Evolutionary conservation across 1,140 invertebrate genomes (phyloP).

Genomic region (Nephotettix cincticeps): DNA sequence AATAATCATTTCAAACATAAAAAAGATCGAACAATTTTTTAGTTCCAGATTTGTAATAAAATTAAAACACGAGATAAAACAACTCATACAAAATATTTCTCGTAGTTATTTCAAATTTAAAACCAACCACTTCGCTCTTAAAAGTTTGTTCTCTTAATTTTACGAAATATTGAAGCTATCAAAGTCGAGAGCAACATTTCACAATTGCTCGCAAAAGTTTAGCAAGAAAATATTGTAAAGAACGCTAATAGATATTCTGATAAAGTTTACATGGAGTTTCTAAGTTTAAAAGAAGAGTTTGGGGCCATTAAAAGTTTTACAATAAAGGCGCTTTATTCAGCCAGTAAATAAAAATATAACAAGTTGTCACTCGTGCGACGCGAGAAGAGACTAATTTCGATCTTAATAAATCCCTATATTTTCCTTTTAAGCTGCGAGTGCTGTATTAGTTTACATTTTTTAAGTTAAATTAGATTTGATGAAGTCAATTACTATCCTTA

Average conservation of each 20-base stretch:
- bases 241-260: conserved; percentile 23
- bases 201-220: conserved; percentile 4
- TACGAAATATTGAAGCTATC: conserved; percentile 7
- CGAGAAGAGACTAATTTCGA: no score
- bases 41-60: no score
- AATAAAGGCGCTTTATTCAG: conserved; percentile 9
- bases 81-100: background rate
- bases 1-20: no score
- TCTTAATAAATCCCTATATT: no score
- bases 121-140: background rate
- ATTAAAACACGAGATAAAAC: no score
- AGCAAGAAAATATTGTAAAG: conserved; percentile 14
- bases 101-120: background rate
- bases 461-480: no score
- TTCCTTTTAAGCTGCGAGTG: no score
- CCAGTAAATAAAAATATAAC: conserved; percentile 18
- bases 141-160: conserved; percentile 9
- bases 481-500: no score
- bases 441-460: no score
- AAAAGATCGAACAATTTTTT: no score
- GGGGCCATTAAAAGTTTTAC: conserved; percentile 18
- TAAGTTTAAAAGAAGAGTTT: conserved; percentile 20
- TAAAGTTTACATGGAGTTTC: conserved; percentile 18
- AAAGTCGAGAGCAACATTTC: conserved; percentile 1
- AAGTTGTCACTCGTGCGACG: conserved; percentile 1